Conservation (phyloP, 2,888 invertebrate genomes). For the Cyclophora albipunctata region DNA sequence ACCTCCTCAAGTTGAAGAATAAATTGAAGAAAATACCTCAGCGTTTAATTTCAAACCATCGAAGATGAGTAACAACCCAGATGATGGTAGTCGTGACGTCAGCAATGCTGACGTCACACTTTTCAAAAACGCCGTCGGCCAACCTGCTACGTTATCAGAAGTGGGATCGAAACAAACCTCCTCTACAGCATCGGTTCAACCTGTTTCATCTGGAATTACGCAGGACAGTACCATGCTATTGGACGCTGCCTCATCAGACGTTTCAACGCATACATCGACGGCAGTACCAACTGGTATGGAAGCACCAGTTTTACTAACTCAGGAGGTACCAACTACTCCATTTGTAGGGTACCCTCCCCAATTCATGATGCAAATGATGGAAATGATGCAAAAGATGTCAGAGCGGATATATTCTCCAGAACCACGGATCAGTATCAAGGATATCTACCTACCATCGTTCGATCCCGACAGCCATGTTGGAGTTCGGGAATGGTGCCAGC, state of each 20-base stretch:
- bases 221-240: no score
- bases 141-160: background rate
- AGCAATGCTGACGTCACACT: conserved; percentile 2
- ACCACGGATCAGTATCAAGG: conserved; percentile 17
- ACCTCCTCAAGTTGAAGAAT: background rate
- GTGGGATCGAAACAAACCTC: background rate
- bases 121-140: background rate
- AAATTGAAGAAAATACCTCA: background rate
- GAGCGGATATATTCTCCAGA: conserved; percentile 13
- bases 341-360: conserved; percentile 6
- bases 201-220: background rate
- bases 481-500: conserved; percentile 25
- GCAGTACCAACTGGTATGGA: background rate
- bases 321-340: background rate
- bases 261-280: no score
- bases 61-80: background rate
- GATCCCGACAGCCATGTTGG: conserved; percentile 23
- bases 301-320: background rate
- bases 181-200: background rate
- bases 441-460: conserved; percentile 23
- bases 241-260: no score
- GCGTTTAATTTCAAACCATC: background rate
- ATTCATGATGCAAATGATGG: conserved; percentile 20
- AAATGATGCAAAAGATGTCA: conserved; percentile 23
- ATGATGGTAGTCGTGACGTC: background rate